Evolutionary conservation across 1,140 invertebrate species (phyloP).

Genomic region (Macrostomum lignano): DNA sequence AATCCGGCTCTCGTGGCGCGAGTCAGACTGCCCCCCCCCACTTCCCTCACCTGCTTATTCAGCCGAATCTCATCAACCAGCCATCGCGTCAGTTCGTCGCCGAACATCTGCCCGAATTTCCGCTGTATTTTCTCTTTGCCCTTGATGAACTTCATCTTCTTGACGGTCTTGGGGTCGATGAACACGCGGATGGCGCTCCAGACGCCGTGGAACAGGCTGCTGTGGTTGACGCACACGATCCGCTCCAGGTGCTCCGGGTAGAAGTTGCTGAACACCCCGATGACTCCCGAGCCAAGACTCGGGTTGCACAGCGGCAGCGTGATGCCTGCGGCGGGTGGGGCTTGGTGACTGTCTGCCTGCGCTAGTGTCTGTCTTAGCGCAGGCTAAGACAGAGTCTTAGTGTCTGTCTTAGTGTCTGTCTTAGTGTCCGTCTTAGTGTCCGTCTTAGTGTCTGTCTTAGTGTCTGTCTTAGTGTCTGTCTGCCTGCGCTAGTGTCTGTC

Average conservation of each 20-base stretch:
- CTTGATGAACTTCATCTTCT: slow-evolving; percentile 13
- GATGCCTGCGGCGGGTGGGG: too few relatives aligned
- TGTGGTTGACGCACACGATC: slow-evolving; percentile 20
- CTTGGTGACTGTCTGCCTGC: too few relatives aligned
- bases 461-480: too few relatives aligned
- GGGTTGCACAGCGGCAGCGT: slow-evolving; percentile 20
- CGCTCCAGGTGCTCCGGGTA: slow-evolving; percentile 22
- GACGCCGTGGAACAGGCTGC: slow-evolving; percentile 17
- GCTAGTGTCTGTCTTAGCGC: too few relatives aligned
- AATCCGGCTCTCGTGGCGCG: too few relatives aligned
- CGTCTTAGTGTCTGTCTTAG: too few relatives aligned
- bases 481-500: too few relatives aligned
- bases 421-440: too few relatives aligned
- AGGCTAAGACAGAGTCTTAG: too few relatives aligned
- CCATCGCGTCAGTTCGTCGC: slow-evolving; percentile 15
- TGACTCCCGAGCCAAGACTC: slow-evolving; percentile 15
- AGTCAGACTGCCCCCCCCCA: too few relatives aligned
- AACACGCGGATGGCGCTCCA: slow-evolving; percentile 21
- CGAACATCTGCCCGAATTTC: slow-evolving; percentile 13
- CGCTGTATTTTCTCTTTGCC: slow-evolving; percentile 13
- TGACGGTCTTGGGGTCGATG: slow-evolving; percentile 14
- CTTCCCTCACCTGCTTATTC: too few relatives aligned
- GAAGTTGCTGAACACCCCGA: slow-evolving; percentile 14
- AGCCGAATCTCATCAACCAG: slow-evolving; percentile 16
- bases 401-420: too few relatives aligned